Base-by-base conservation (phyloP, 1,140 invertebrate species). In the Macrobrachium nipponense region DNA sequence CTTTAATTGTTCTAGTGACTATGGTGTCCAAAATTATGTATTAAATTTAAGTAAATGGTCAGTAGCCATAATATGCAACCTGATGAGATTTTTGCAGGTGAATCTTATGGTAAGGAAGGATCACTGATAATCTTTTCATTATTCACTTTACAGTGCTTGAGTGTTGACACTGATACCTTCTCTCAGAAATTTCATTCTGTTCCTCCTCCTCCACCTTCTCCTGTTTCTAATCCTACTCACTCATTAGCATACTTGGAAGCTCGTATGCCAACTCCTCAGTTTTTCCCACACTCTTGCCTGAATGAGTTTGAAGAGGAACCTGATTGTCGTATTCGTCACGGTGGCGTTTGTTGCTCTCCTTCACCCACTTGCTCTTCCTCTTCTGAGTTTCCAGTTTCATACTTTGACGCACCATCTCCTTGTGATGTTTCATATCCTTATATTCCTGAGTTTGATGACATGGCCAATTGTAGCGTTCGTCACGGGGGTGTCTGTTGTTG, bases 71-170 rank as follows among this genome's bases (percentile, higher is more conserved):
- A 51, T 51, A 51, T 12, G 12, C 51, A 51, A 51, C 51, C 51
- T 51, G 51, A 12, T 51, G 51, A 51, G 51, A 12, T 51, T 51
- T 36, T 51, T 51, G 51, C 51, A 51, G 51, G 7, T 51, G 12
- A 12, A 51, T 51, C 12, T 51, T 51, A 51, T 68, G 27, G 66
- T 70, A 15, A 15, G 59, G 43, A 44, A 62, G 23, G 36, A 27
- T 80, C 23, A 66, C 73, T 80, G 78, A 80, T 62, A 20, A 27
- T 64, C 61, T 77, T 14, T 83, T 60, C 58, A 58, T 60, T 83
- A 43, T 83, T 83, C 73, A 83, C 51, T 76, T 77, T 83, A 75
- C 82, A 83, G 82, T 83, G 72, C 60, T 76, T 83, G 73, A 83
- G 72, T 76, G 60, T 58, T 76, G 59, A 83, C 44, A 77, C 27